Percentiles rank a stretch among this genome's conserved stretches.
phyloP scores from a whole-genome alignment of 2,797 vertebrate species.

The Nothura maculosa region DNA sequence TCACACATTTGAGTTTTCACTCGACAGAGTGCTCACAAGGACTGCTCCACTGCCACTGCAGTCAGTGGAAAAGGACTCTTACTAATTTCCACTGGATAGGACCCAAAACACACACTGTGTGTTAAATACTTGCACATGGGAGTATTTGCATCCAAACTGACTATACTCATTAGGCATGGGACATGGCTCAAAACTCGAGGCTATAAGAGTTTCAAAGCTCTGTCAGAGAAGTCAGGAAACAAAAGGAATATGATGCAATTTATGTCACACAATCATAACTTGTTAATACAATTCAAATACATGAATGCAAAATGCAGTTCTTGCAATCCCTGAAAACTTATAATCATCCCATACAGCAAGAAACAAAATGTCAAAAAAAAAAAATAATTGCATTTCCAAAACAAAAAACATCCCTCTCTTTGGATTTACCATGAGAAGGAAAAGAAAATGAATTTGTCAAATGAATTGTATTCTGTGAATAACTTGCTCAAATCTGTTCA shows the following conservation, averaged over 20 bases:
- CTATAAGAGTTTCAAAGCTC: not conserved
- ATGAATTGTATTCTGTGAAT: conserved; percentile 24
- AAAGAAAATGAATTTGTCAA: conserved; percentile 37
- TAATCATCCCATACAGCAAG: not conserved
- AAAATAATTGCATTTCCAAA: not conserved
- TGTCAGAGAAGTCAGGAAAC: not conserved
- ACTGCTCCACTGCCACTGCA: not conserved
- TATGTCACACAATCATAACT: not conserved
- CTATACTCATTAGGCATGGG: not conserved
- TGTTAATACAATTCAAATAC: not conserved
- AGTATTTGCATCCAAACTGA: not conserved
- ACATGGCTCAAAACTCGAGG: not conserved
- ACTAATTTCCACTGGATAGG: not conserved
- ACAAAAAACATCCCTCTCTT: not conserved
- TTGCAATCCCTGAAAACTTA: not conserved
- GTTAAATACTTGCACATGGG: not conserved
- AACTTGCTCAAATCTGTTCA: not conserved
- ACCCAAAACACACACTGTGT: not conserved
- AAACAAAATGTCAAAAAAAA: not conserved
- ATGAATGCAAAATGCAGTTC: not conserved
- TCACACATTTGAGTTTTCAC: not conserved
- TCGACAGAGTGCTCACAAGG: not conserved
- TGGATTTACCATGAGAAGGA: not conserved
- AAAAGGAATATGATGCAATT: not conserved
- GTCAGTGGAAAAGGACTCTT: not conserved